Conservation (phyloP, 2,888 invertebrate species). For the Zygothrica quintamaculata region DNA sequence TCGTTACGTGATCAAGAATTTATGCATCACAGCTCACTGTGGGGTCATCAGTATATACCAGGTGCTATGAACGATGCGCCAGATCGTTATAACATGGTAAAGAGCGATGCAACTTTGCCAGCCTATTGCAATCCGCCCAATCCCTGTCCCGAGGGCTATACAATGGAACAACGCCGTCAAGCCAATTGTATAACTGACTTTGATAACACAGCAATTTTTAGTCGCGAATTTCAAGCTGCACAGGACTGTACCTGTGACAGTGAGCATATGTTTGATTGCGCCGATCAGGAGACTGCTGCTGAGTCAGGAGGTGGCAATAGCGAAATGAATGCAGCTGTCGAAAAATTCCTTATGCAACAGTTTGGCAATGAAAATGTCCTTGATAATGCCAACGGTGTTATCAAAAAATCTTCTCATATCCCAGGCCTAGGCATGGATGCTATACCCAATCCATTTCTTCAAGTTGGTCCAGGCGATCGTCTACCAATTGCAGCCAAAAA, state of each 20-base stretch:
- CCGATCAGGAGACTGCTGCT: conserved; percentile 85
- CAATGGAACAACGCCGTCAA: conserved; percentile 87
- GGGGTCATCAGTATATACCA: conserved; percentile 91
- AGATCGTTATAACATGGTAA: conserved; percentile 87
- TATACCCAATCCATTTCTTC: conserved; percentile 93
- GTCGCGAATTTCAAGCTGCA: conserved; percentile 94
- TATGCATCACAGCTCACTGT: conserved; percentile 91
- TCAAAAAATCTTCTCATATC: conserved; percentile 85
- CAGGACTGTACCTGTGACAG: conserved; percentile 99
- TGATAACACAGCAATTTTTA: conserved; percentile 97
- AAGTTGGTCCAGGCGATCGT: conserved; percentile 88
- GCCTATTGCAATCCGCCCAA: conserved; percentile 99
- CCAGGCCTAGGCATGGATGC: conserved; percentile 85
- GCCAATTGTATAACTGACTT: conserved; percentile 92
- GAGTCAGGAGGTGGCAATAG: conserved; percentile 59
- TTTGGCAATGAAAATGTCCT: conserved; percentile 82
- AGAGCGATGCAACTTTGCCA: conserved; percentile 95
- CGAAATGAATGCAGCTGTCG: conserved; percentile 86
- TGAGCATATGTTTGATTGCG: conserved; percentile 98
- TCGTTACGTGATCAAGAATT: conserved; percentile 95
- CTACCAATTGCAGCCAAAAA: conserved; percentile 97
- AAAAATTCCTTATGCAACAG: conserved; percentile 87
- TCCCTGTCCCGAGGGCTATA: conserved; percentile 97
- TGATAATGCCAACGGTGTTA: conserved; percentile 89
- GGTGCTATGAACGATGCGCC: conserved; percentile 90